Base-by-base conservation (phyloP, 1,140 invertebrate species). In the Drosophila neocordata region DNA sequence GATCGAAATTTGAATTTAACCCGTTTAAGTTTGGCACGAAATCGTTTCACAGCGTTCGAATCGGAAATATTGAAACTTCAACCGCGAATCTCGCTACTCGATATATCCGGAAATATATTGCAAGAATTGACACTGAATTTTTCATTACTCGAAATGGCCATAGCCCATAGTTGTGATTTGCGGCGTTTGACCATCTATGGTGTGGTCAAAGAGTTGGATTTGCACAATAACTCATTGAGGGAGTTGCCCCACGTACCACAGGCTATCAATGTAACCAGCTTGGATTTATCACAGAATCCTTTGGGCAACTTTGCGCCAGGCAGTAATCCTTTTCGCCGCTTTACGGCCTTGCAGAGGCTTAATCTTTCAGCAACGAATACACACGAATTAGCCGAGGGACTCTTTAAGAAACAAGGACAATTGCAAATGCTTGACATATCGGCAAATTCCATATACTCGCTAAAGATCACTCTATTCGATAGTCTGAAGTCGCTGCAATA, bases 381-480 rank as follows among this genome's bases (percentile, higher is more conserved):
- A 11, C 77, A 89, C 12, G 90, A 91, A 15, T 18, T 91, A 11
- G 57, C 69, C n/a, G 90, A 91, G 61, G 83, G 82, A 15, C 24
- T 91, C 15, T 85, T 91, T 48, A 91, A 90, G 62, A 91, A 91
- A 27, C 90, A 91, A 24, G 48, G 73, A 4, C 77, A 79, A 13
- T 62, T 91, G 5, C 88, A 91, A 15, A 73, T 82, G 67, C 70
- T 91, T 24, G 90, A 91, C 12, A 91, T 91, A 37, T 91, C 90
- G 12, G 72, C 20, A 0, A 91, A 91, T 35, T 73, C 73, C 1
- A 79, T 91, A 4, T 91, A 88, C 63, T 90, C 76, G 22, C 44
- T 91, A 24, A 91, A 91, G 69, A 87, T 90, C 69, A 89, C 78
- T 3, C 53, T 91, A 44, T 91, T 91, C 61, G 90, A 90, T 22